phyloP scores from a whole-genome alignment of 2,888 invertebrate species.

The Ligdia adustata region DNA sequence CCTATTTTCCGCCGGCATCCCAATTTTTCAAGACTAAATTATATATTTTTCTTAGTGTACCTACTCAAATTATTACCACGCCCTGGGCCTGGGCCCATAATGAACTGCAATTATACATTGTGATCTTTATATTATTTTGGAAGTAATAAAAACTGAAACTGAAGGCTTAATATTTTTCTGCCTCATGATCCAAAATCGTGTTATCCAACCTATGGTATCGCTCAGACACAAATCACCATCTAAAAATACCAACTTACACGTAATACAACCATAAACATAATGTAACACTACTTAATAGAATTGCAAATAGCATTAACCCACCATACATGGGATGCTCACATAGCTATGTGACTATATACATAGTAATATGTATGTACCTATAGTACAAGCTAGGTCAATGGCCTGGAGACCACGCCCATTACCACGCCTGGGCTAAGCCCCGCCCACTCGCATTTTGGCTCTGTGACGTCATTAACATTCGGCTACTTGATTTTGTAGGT shows the following conservation, averaged over 20 bases:
- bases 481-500: constrained; percentile 16
- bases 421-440: constrained; percentile 60
- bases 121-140: background rate
- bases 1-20: too few relatives aligned
- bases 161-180: too few relatives aligned
- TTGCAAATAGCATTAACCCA: constrained; percentile 65
- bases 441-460: constrained; percentile 57
- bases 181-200: too few relatives aligned
- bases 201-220: too few relatives aligned
- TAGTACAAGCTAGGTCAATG: constrained; percentile 56
- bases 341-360: constrained; percentile 36
- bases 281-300: constrained; percentile 59
- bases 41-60: too few relatives aligned
- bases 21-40: too few relatives aligned
- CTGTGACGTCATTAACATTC: constrained; percentile 43
- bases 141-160: background rate
- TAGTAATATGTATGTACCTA: constrained; percentile 37
- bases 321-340: constrained; percentile 41
- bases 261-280: constrained; percentile 32
- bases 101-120: too few relatives aligned
- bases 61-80: too few relatives aligned
- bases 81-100: too few relatives aligned
- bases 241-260: constrained; percentile 29
- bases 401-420: constrained; percentile 65
- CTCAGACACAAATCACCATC: too few relatives aligned